Conservation (phyloP, 2,888 invertebrate species). For the Acanthosoma haemorrhoidale region DNA sequence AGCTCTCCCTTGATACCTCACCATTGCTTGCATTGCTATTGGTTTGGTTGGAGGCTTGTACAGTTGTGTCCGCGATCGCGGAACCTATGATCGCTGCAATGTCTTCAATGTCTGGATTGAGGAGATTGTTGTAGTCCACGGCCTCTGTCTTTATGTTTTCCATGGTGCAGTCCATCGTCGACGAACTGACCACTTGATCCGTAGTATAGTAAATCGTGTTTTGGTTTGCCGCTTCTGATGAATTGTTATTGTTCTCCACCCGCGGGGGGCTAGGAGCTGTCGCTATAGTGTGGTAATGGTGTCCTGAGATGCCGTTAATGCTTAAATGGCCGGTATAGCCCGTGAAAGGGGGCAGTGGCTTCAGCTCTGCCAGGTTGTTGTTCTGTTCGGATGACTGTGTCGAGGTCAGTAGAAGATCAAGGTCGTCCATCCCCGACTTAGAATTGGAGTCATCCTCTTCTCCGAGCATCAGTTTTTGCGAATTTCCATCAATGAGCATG, state of each 20-base stretch:
- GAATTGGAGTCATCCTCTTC: conserved; percentile 41
- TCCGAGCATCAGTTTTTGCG: conserved; percentile 52
- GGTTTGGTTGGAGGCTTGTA: conserved; percentile 62
- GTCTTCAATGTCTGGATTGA: conserved; percentile 58
- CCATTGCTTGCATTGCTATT: conserved; percentile 60
- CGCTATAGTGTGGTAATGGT: conserved; percentile 80
- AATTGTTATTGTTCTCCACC: conserved; percentile 41
- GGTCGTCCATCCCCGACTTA: conserved; percentile 41
- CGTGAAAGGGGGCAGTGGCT: conserved; percentile 79
- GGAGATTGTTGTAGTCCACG: conserved; percentile 43
- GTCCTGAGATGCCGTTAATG: conserved; percentile 82
- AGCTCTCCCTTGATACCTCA: conserved; percentile 63
- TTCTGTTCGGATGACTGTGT: conserved; percentile 48
- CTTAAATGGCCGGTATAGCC: conserved; percentile 79
- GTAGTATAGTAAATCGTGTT: conserved; percentile 53
- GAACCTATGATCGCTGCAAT: conserved; percentile 83
- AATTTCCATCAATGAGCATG: conserved; percentile 47
- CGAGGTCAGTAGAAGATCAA: conserved; percentile 40
- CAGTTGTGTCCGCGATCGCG: conserved; percentile 83
- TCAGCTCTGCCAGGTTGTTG: conserved; percentile 70
- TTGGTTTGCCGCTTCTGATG: conserved; percentile 54
- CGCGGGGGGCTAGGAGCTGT: conserved; percentile 45
- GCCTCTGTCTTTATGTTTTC: conserved; percentile 44
- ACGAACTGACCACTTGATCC: conserved; percentile 49
- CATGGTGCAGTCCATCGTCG: conserved; percentile 46